These are phyloP conservation scores for Allygus modestus DNA, from an alignment of 2,888 invertebrate genomes.

Conservation along the genomic window DNA sequence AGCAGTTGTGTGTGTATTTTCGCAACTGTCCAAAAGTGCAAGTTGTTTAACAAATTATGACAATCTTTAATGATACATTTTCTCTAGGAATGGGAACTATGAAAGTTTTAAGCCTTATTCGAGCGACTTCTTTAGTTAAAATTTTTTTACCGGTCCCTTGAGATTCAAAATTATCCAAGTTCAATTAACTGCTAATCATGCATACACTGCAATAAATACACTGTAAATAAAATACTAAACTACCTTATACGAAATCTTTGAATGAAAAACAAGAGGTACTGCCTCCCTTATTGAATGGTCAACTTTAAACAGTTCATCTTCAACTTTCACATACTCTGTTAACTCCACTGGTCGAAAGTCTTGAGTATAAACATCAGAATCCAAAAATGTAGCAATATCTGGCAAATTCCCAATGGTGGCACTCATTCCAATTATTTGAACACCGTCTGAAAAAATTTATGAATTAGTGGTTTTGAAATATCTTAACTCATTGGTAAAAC, in stretches of 20 bases:
- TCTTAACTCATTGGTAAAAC: too few species aligned
- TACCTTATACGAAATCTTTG: conserved; percentile 61
- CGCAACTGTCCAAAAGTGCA: too few species aligned
- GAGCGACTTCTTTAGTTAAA: too few species aligned
- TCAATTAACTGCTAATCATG: too few species aligned
- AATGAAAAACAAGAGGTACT: conserved; percentile 62
- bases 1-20: too few species aligned
- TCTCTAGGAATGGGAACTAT: too few species aligned
- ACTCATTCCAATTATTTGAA: conserved; percentile 97
- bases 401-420: conserved; percentile 96
- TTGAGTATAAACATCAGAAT: conserved; percentile 88
- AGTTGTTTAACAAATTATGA: too few species aligned
- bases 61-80: too few species aligned
- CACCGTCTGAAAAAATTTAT: conserved; percentile 77
- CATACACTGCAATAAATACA: too few species aligned
- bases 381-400: conserved; percentile 88
- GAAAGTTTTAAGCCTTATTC: too few species aligned
- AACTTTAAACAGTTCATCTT: conserved; percentile 75
- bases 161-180: too few species aligned
- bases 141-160: too few species aligned
- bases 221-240: background rate
- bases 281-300: conserved; percentile 59
- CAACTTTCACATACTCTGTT: conserved; percentile 89
- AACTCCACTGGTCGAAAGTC: conserved; percentile 94
- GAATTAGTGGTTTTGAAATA: conserved; percentile 58